Evolutionary conservation across 2,888 invertebrate genomes (phyloP), one percentile per base, ranked within the genome.

Genomic region (Magallana nippona): DNA sequence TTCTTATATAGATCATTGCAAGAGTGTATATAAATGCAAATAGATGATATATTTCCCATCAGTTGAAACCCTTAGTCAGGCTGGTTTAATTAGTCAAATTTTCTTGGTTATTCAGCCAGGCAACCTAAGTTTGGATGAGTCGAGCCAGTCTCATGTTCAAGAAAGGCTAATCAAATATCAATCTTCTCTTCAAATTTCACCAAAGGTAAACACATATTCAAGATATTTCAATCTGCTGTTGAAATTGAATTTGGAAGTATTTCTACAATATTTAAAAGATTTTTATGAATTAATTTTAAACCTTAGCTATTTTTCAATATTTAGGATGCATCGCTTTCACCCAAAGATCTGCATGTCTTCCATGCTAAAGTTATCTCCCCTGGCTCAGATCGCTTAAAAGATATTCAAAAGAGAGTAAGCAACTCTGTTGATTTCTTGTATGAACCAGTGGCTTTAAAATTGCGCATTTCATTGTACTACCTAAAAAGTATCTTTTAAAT

Each of bases 331-430:
- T 10, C 44, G 10, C 44, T 44, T 44, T 44, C 82, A 27, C 17
- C 55, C 56, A 82, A 82, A 82, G 71, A 82, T n/a, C 11, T 27
- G 71, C 82, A 82, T 55, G 32, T 60, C 55, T 63, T 77, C 22
- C 55, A 82, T 55, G 82, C 60, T 22, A 82, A 82, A 71, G 19
- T 82, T 22, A 27, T 84, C 22, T 82, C 82, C 80, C 85, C 83
- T 32, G 85, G 85, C 63, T 19, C 83, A 27, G 82, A 83, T 78
- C 71, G 82, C 56, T 55, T 86, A 19, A 86, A 86, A 79, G 82
- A 86, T 63, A 86, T 86, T 62, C 85, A 86, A 58, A 86, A 82
- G 63, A 82, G 83, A 82, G 85, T 86, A 86, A 84, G 85, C 19
- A 44, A 44, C 44, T 44, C 44, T 44, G 5, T 3, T 44, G 44